Base-by-base conservation (phyloP, 2,113 vertebrate species). In the Nicator chloris region DNA sequence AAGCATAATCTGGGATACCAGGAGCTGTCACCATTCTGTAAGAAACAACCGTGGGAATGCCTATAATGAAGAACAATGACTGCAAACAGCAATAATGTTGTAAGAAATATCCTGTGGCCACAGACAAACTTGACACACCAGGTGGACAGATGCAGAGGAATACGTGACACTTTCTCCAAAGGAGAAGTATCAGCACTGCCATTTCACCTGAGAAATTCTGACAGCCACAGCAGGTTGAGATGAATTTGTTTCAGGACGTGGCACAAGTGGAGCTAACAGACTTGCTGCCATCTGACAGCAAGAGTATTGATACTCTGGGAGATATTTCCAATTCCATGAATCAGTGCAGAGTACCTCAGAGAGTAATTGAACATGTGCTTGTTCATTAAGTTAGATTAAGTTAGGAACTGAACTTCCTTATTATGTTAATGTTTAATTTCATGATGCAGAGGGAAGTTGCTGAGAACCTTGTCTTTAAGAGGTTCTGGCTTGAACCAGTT, bases 371-470 rank as follows among this genome's bases (percentile, higher is more conserved):
- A 92, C 14, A 24, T 81, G 80, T 20, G 39, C 81, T 86, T 94
- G 76, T 86, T 93, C 92, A 91, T 95, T 94, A 95, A 75, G 88
- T 86, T 86, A 92, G 80, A 94, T 95, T 93, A 94, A 81, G 76
- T 78, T 94, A 86, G 88, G 76, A 92, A 78, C 82, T 84, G 88
- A 95, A 88, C 80, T 92, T 97, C 88, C 86, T 92, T 94, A 94
- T 94, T 95, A 91, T 78, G 92, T 92, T 97, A 95, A 96, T 94
- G 69, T 70, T 93, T 95, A 77, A 96, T 92, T 95, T 92, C 86
- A 68, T 86, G 72, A 93, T 84, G 83, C 76, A 81, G 80, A 71
- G 39, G 71, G 64, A 92, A 94, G 83, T 86, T 93, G 68, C 72
- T 86, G 72, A 93, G 88, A 92, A 95, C 35, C 39, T 59, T n/a